Conservation (phyloP, 2,113 vertebrate genomes). For the Toxotes jaculatrix region DNA sequence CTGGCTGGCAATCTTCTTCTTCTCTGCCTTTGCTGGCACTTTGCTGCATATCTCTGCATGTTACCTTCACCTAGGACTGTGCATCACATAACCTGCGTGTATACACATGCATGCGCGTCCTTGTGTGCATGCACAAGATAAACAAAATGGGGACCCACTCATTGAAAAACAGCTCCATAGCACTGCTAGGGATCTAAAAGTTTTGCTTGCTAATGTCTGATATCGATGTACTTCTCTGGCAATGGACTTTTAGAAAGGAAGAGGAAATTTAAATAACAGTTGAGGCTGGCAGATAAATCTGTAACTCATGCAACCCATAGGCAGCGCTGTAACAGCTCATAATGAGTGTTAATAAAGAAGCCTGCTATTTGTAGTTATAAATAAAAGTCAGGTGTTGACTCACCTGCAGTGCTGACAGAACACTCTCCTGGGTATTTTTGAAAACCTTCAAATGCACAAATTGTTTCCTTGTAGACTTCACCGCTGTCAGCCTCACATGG, state of each 20-base stretch:
- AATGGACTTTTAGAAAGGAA: not conserved
- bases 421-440: not conserved
- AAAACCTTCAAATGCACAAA: slow-evolving; percentile 16
- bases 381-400: slow-evolving; percentile 10
- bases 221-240: not conserved
- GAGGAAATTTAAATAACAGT: not conserved
- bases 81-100: not conserved
- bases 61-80: not conserved
- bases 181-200: not conserved
- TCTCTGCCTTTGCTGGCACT: too few species aligned
- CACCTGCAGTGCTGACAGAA: slow-evolving; percentile 10
- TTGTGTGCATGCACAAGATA: not conserved
- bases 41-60: too few species aligned
- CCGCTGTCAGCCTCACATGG: not conserved
- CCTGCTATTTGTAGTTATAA: not conserved
- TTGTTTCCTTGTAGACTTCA: not conserved
- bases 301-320: not conserved
- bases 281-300: not conserved
- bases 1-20: too few species aligned
- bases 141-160: too few species aligned
- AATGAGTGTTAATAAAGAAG: not conserved
- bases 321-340: not conserved
- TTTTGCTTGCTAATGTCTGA: not conserved
- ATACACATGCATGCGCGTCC: not conserved
- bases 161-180: too few species aligned